Conservation (phyloP, 1,140 invertebrate species). For the Drosophila kohkoa region DNA sequence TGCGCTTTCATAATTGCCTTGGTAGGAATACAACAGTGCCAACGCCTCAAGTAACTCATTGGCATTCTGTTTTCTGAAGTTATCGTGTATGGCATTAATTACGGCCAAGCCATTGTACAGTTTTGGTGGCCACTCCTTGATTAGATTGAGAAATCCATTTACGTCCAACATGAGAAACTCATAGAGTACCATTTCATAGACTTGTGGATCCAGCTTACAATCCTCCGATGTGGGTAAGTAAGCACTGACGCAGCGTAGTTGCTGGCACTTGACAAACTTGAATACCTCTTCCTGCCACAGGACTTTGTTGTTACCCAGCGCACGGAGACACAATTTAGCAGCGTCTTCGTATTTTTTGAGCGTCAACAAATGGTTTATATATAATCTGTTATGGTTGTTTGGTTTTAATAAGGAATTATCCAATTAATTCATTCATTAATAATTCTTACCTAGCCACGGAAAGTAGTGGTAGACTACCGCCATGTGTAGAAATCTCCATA, state of each 20-base stretch:
- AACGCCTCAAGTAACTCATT: conserved; percentile 93
- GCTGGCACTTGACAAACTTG: conserved; percentile 94
- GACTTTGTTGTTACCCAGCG: conserved; percentile 92
- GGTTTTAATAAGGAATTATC: not conserved
- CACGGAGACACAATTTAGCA: conserved; percentile 93
- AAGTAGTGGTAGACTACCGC: conserved; percentile 83
- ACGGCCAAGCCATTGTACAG: conserved; percentile 95
- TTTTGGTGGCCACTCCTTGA: conserved; percentile 94
- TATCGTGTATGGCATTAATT: conserved; percentile 93
- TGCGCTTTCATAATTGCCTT: conserved; percentile 96
- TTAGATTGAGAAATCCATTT: conserved; percentile 92
- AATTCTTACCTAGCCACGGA: conserved; percentile 61
- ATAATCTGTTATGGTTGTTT: conserved; percentile 86
- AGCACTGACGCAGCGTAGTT: conserved; percentile 93
- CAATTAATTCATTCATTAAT: not conserved
- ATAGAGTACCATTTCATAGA: conserved; percentile 98
- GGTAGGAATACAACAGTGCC: conserved; percentile 95
- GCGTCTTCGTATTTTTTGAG: conserved; percentile 92
- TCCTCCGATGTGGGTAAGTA: conserved; percentile 92
- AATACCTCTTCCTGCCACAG: conserved; percentile 97
- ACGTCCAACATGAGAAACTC: conserved; percentile 96
- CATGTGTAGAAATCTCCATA: conserved; percentile 87
- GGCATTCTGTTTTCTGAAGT: conserved; percentile 90
- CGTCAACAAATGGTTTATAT: conserved; percentile 93
- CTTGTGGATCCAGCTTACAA: conserved; percentile 90